Conservation (phyloP, 1,140 invertebrate species). For the Drosophila parabipectinata region DNA sequence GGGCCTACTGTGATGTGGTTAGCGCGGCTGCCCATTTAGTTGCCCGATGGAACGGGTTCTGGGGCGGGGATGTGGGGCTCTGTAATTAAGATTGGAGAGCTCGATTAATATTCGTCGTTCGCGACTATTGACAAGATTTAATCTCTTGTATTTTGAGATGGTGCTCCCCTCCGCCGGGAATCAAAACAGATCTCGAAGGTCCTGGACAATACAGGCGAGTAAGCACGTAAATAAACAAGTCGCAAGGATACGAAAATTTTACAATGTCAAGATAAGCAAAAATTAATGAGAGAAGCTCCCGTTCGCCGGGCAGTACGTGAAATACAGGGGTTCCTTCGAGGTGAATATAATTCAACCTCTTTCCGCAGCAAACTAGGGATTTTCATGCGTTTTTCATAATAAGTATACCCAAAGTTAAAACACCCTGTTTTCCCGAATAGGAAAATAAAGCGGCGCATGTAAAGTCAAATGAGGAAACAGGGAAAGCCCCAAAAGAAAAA, state of each 20-base stretch:
- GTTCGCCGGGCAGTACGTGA: conserved; percentile 30
- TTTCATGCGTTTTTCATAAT: not conserved
- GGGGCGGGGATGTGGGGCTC: not conserved
- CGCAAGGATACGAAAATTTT: conserved; percentile 47
- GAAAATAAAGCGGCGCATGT: conserved; percentile 54
- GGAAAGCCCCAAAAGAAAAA: conserved; percentile 42
- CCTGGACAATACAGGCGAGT: conserved; percentile 37
- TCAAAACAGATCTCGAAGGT: conserved; percentile 1
- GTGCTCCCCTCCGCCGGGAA: not conserved
- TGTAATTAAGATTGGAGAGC: not conserved
- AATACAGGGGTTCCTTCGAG: conserved; percentile 35
- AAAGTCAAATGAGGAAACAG: conserved; percentile 9
- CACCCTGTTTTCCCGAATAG: conserved; percentile 59
- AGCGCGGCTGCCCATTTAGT: conserved; percentile 7
- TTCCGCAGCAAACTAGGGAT: not conserved
- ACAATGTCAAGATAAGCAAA: conserved; percentile 69
- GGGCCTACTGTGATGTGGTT: conserved; percentile 66
- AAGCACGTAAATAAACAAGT: conserved; percentile 65
- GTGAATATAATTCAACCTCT: not conserved
- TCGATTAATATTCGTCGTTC: not conserved
- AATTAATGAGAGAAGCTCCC: conserved; percentile 64
- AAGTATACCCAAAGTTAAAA: not conserved
- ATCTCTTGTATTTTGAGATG: not conserved
- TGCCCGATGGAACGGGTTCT: conserved; percentile 6
- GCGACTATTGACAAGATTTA: conserved; percentile 1